Conservation (phyloP, 2,797 vertebrate genomes). For the Mus caroli region DNA sequence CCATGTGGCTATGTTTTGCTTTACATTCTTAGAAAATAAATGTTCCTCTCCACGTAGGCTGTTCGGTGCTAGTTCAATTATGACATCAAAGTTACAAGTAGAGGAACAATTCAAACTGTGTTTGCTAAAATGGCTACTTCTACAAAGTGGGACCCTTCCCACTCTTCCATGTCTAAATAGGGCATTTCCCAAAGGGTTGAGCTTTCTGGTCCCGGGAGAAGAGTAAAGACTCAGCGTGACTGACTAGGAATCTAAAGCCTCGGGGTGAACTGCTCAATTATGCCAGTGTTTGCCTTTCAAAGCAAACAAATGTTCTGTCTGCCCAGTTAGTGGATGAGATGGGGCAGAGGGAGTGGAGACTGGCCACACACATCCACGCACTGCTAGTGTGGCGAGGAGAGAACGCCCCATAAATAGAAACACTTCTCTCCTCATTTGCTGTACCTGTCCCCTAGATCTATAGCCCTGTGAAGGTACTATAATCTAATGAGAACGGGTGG, state of each 20-base stretch:
- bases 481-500: slow-evolving; percentile 66
- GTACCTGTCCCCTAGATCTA: slow-evolving; percentile 47
- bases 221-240: slow-evolving; percentile 48
- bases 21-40: slow-evolving; percentile 72
- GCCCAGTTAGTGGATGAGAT: not conserved
- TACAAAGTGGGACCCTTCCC: slow-evolving; percentile 26
- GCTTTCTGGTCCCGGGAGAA: slow-evolving; percentile 2
- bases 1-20: slow-evolving; percentile 85
- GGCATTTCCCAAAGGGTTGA: slow-evolving; percentile 57
- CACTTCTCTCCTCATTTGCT: slow-evolving; percentile 57
- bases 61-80: slow-evolving; percentile 47
- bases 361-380: not conserved
- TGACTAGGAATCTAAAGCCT: slow-evolving; percentile 43
- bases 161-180: slow-evolving; percentile 50
- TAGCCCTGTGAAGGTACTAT: slow-evolving; percentile 22
- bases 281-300: slow-evolving; percentile 49
- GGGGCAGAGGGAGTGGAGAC: not conserved
- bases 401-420: slow-evolving; percentile 67
- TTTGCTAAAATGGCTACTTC: slow-evolving; percentile 20
- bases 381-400: slow-evolving; percentile 41
- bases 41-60: not conserved
- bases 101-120: slow-evolving; percentile 51
- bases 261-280: slow-evolving; percentile 45
- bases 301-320: slow-evolving; percentile 52
- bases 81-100: slow-evolving; percentile 44